phyloP scores from a whole-genome alignment of 1,140 invertebrate species.

The Heliconius himera region DNA sequence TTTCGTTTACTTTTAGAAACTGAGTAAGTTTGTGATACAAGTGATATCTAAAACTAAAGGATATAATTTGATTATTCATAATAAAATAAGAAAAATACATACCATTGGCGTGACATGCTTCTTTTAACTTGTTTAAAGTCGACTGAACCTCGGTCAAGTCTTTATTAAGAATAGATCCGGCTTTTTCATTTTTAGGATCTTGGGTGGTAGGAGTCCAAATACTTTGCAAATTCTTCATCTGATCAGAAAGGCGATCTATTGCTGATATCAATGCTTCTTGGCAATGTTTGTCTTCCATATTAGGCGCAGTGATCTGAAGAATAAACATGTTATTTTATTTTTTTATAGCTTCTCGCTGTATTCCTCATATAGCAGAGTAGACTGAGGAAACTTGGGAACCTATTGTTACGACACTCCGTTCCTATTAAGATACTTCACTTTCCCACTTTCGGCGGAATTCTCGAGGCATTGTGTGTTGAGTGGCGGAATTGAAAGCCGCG shows the following conservation, averaged over 20 bases:
- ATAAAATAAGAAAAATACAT: not conserved
- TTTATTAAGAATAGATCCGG: constrained; percentile 13
- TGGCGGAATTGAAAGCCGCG: too few species aligned
- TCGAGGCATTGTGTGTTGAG: too few species aligned
- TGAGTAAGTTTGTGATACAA: too few species aligned
- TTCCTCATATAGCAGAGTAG: too few species aligned
- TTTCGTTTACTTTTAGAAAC: too few species aligned
- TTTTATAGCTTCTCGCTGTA: too few species aligned
- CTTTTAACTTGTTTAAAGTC: constrained; percentile 16
- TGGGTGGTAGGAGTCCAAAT: constrained; percentile 23
- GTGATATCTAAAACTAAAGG: too few species aligned
- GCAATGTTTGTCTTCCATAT: constrained; percentile 37
- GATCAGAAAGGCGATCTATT: constrained; percentile 27
- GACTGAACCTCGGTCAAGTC: not conserved
- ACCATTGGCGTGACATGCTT: constrained; percentile 27
- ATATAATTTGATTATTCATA: not conserved
- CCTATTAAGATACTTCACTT: too few species aligned
- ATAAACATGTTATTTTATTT: not conserved
- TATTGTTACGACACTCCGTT: too few species aligned
- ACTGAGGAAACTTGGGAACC: too few species aligned
- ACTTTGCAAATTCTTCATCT: constrained; percentile 19
- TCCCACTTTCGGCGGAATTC: too few species aligned
- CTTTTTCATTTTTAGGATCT: constrained; percentile 17
- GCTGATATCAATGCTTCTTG: constrained; percentile 33
- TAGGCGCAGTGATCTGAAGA: constrained; percentile 39